These are phyloP conservation scores for Heliocidaris tuberculata DNA, from an alignment of 35 echinoderm and acorn worm genomes.

Conservation along the genomic window DNA sequence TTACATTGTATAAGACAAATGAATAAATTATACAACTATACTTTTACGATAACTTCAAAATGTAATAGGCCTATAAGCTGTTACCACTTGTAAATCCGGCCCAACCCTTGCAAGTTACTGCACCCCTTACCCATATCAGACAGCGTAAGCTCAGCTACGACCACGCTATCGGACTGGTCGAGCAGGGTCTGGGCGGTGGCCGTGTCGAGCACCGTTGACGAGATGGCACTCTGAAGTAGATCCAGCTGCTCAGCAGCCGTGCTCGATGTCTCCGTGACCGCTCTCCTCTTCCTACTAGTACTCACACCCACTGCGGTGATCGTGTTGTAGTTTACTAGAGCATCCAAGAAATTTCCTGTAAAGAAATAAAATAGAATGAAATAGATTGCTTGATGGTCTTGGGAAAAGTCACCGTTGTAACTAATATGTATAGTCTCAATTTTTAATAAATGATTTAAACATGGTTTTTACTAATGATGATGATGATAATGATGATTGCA, in stretches of 20 bases:
- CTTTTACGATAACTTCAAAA: too few relatives aligned
- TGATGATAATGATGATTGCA: too few relatives aligned
- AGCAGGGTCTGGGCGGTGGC: constrained; percentile 49
- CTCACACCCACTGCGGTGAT: background rate
- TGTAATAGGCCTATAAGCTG: too few relatives aligned
- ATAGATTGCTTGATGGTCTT: background rate
- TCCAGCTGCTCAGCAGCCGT: constrained; percentile 49
- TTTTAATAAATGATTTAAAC: too few relatives aligned
- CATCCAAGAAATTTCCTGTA: constrained; percentile 54
- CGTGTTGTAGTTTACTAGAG: constrained; percentile 64
- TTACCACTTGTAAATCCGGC: too few relatives aligned
- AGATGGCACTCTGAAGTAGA: constrained; percentile 40
- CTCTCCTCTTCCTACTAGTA: constrained; percentile 6
- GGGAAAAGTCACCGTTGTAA: background rate
- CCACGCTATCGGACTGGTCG: constrained; percentile 55
- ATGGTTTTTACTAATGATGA: too few relatives aligned
- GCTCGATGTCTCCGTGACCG: background rate
- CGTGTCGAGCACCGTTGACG: constrained; percentile 45
- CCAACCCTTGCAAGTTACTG: background rate
- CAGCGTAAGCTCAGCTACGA: constrained; percentile 43
- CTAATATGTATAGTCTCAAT: too few relatives aligned
- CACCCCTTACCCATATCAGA: constrained; percentile 51
- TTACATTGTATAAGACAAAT: too few relatives aligned
- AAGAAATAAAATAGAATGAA: background rate
- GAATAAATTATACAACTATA: too few relatives aligned